These are phyloP conservation scores for Tonatia bakeri DNA, from an alignment of 2,113 vertebrate genomes.

Conservation along the genomic window DNA sequence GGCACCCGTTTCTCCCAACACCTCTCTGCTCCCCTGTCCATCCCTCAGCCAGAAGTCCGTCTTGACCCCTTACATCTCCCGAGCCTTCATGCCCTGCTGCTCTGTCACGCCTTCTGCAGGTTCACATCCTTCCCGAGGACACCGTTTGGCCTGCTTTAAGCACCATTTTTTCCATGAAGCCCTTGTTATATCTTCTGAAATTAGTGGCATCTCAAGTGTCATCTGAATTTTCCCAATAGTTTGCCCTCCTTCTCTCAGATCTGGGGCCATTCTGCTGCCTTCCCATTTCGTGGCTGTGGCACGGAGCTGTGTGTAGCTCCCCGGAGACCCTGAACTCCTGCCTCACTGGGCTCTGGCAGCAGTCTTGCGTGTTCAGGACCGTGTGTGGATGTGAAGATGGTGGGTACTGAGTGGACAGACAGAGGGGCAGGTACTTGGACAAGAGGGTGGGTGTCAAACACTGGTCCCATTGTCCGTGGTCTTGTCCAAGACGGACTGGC, in stretches of 20 bases:
- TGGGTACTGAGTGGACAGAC: not conserved
- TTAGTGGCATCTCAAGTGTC: not conserved
- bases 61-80: not conserved
- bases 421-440: not conserved
- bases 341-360: not conserved
- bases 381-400: not conserved
- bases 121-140: not conserved
- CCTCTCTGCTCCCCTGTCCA: not conserved
- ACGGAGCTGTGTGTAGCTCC: accelerated
- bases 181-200: not conserved
- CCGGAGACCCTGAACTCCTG: not conserved
- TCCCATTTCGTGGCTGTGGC: not conserved
- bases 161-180: not conserved
- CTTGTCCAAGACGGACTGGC: not conserved
- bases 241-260: not conserved
- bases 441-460: not conserved
- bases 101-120: accelerated
- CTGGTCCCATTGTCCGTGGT: not conserved
- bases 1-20: not conserved
- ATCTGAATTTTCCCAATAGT: not conserved
- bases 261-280: accelerated
- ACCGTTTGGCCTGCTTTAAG: not conserved
- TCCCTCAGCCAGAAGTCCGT: not conserved
- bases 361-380: accelerated
- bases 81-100: not conserved